Conservation (phyloP, 64 coral and sea anemone genomes). For the Montipora capricornis region DNA sequence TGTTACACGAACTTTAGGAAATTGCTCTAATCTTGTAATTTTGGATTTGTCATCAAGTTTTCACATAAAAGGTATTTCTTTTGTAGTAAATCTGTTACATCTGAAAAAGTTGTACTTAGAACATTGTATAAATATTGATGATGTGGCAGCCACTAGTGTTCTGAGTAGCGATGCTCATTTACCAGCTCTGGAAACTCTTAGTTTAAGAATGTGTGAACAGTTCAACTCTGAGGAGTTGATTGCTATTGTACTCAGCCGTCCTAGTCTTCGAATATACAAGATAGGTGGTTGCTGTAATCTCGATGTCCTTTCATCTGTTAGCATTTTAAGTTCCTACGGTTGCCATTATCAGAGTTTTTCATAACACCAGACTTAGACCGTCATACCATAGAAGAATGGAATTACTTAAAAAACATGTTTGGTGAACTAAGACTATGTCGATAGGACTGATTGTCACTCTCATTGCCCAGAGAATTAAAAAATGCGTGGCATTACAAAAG, state of each 20-base stretch:
- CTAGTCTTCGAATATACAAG: slow-evolving; percentile 53
- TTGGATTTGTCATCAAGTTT: slow-evolving; percentile 43
- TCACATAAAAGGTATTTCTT: slow-evolving; percentile 45
- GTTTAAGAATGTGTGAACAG: no score
- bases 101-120: background rate
- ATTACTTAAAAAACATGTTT: slow-evolving; percentile 49
- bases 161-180: no score
- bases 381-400: slow-evolving; percentile 33
- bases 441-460: slow-evolving; percentile 2
- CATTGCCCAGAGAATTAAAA: background rate
- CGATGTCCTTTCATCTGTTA: slow-evolving; percentile 43
- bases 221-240: no score
- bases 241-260: slow-evolving; percentile 3
- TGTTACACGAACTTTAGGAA: slow-evolving; percentile 52
- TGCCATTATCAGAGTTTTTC: slow-evolving; percentile 46
- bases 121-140: no score
- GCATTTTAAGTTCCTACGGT: slow-evolving; percentile 42
- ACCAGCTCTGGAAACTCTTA: no score
- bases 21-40: slow-evolving; percentile 54
- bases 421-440: slow-evolving; percentile 46
- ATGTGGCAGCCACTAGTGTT: no score
- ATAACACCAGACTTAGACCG: slow-evolving; percentile 55
- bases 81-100: slow-evolving; percentile 38
- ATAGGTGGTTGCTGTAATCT: slow-evolving; percentile 54
- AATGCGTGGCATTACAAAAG: background rate